A percentile compares a stretch with the other conserved stretches of the same genome.
Conservation (phyloP, 1,140 invertebrate genomes). For the Tetragnatha versicolor region DNA sequence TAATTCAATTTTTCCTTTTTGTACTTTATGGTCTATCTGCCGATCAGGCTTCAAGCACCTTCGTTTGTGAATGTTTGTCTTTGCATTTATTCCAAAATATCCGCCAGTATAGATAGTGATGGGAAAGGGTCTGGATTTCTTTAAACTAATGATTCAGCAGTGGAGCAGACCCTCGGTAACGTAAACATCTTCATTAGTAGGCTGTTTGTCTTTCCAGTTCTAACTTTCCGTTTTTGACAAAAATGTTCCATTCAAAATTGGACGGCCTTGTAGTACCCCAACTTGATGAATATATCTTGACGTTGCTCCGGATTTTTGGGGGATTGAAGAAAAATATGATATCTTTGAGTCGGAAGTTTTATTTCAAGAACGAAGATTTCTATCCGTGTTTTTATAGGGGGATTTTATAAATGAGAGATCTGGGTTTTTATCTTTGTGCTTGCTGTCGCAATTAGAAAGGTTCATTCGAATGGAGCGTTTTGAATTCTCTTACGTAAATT, state of each 20-base stretch:
- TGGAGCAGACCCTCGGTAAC: background rate
- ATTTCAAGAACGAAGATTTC: background rate
- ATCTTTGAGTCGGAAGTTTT: background rate
- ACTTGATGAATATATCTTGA: conserved; percentile 15
- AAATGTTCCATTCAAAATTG: conserved; percentile 13
- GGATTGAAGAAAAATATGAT: background rate
- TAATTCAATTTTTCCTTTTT: conserved; percentile 5
- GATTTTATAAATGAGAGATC: background rate
- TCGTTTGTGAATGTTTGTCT: conserved; percentile 40
- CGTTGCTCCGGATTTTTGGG: background rate
- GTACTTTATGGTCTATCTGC: background rate
- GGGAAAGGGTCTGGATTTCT: conserved; percentile 17
- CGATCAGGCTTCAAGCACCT: background rate
- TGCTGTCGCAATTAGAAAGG: background rate
- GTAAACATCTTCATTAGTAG: conserved; percentile 40
- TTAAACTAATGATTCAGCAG: conserved; percentile 35
- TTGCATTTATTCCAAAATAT: conserved; percentile 30
- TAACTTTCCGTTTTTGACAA: conserved; percentile 12
- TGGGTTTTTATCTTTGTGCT: background rate
- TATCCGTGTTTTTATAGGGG: background rate
- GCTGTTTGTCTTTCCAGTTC: conserved; percentile 38
- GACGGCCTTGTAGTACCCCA: background rate
- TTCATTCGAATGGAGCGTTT: background rate
- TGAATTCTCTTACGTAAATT: background rate
- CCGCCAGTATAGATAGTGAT: background rate